A percentile compares a stretch with the other conserved stretches of the same genome.
Evolutionary conservation across 1,140 invertebrate species (phyloP).

Genomic region (Ridgeia piscesae): DNA sequence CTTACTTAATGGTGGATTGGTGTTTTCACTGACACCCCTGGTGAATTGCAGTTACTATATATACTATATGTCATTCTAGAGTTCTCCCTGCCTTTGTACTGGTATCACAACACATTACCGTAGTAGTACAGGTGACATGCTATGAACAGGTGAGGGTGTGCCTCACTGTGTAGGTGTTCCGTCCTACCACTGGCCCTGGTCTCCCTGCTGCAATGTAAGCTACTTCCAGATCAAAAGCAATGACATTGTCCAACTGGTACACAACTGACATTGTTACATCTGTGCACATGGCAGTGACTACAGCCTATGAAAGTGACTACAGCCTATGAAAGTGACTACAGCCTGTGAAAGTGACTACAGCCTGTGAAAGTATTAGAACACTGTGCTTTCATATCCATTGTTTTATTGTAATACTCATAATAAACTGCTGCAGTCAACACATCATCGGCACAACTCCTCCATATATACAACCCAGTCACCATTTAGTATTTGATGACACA

Average conservation of each 20-base stretch:
- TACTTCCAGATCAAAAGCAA: not conserved
- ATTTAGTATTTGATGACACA: not conserved
- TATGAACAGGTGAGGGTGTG: no score
- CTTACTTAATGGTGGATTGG: no score
- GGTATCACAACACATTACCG: no score
- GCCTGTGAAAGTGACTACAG: not conserved
- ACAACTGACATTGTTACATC: not conserved
- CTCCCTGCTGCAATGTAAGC: no score
- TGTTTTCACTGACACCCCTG: no score
- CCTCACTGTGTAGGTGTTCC: no score
- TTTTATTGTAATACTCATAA: not conserved
- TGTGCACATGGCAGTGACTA: not conserved
- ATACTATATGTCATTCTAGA: no score
- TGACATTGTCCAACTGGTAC: not conserved
- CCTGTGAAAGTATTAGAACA: not conserved
- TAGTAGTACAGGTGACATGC: no score
- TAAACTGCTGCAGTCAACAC: not conserved
- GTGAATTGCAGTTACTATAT: no score
- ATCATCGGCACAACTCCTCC: not conserved
- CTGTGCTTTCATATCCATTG: not conserved
- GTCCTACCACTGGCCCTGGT: no score
- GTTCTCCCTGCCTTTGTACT: no score
- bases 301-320: not conserved
- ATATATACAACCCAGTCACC: not conserved
- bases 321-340: not conserved